Conservation (phyloP, 2,797 vertebrate species). For the Pipistrellus pipistrellus region DNA sequence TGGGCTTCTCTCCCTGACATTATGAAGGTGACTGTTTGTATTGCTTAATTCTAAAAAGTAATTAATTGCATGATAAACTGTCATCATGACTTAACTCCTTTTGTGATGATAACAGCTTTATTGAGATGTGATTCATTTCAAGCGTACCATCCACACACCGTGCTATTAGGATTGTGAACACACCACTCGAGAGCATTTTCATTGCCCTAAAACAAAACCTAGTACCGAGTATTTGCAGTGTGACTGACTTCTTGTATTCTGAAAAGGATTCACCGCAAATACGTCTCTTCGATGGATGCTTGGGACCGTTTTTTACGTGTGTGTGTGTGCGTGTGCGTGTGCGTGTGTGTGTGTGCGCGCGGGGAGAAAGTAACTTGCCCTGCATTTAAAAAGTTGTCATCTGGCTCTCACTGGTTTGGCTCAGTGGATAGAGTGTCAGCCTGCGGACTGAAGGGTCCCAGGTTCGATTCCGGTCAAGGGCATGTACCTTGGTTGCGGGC, state of each 20-base stretch:
- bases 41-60: constrained; percentile 12
- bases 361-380: not conserved
- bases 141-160: not conserved
- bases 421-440: too few relatives aligned
- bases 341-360: not conserved
- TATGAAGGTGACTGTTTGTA: not conserved
- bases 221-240: not conserved
- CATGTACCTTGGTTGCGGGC: too few relatives aligned
- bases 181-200: not conserved
- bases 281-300: not conserved
- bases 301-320: not conserved
- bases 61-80: not conserved
- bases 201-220: not conserved
- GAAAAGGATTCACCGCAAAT: not conserved
- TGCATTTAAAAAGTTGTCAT: not conserved
- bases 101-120: not conserved
- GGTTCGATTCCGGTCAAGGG: too few relatives aligned
- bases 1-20: not conserved
- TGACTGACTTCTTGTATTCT: constrained; percentile 10
- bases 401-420: not conserved
- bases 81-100: not conserved
- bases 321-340: too few relatives aligned
- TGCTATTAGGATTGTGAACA: not conserved
- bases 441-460: too few relatives aligned
- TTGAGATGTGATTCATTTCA: not conserved